Percentiles rank a stretch among this genome's conserved stretches.
Evolutionary conservation across 64 coral and sea anemone genomes (phyloP).

Genomic region (Pocillopora damicornis): DNA sequence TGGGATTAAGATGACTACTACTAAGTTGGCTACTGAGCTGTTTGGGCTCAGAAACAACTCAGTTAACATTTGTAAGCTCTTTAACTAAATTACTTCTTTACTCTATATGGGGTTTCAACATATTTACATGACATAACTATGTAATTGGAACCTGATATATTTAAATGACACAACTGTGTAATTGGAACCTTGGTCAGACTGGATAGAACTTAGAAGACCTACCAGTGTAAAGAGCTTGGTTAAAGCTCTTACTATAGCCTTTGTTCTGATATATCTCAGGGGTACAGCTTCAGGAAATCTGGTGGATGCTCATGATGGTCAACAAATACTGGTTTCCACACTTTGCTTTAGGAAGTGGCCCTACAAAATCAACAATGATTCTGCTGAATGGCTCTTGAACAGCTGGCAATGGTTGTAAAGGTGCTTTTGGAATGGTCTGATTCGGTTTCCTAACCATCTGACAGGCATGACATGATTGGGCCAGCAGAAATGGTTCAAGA

Average conservation of each 20-base stretch:
- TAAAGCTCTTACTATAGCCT: slow-evolving; percentile 43
- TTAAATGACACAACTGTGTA: slow-evolving; percentile 46
- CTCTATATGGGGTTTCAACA: too few relatives aligned
- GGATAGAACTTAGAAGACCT: slow-evolving; percentile 48
- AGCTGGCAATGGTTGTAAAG: slow-evolving; percentile 43
- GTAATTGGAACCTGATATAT: background rate
- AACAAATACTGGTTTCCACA: slow-evolving; percentile 28
- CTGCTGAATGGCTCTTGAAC: background rate
- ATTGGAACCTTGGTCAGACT: slow-evolving; percentile 50
- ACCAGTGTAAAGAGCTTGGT: slow-evolving; percentile 49
- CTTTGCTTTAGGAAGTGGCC: slow-evolving; percentile 36
- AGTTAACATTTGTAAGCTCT: too few relatives aligned
- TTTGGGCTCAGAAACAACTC: too few relatives aligned
- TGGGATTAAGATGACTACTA: too few relatives aligned
- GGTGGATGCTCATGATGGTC: slow-evolving; percentile 60
- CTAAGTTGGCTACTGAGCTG: too few relatives aligned
- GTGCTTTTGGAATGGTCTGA: slow-evolving; percentile 23
- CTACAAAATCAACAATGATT: slow-evolving; percentile 23
- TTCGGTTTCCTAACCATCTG: slow-evolving; percentile 53
- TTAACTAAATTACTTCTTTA: too few relatives aligned
- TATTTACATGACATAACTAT: too few relatives aligned
- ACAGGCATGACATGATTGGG: slow-evolving; percentile 39
- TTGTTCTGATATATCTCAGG: background rate
- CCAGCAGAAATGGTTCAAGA: slow-evolving; percentile 56
- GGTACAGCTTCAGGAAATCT: background rate